Conservation (phyloP, 2,888 invertebrate species). For the Diaphora mendica region DNA sequence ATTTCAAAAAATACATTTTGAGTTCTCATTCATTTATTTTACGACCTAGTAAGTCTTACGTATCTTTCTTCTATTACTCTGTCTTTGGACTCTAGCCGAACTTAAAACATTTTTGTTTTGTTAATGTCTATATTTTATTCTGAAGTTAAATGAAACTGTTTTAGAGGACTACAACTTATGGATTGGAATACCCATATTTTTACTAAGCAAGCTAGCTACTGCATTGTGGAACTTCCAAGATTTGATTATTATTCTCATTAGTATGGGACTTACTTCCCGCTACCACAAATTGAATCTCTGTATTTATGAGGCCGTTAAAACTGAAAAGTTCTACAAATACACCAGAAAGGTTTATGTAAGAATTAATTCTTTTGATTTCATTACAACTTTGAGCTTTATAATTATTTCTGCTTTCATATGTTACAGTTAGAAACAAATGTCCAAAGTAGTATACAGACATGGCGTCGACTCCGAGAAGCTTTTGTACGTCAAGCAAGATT, state of each 20-base stretch:
- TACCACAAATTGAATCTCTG: constrained; percentile 88
- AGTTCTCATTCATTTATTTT: constrained; percentile 77
- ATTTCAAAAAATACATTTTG: constrained; percentile 69
- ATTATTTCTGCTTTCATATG: not conserved
- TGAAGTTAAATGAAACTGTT: not conserved
- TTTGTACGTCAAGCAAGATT: constrained; percentile 88
- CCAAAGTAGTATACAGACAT: constrained; percentile 78
- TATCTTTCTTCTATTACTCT: constrained; percentile 10
- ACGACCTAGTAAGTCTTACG: constrained; percentile 65
- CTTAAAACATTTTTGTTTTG: not conserved
- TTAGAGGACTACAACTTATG: constrained; percentile 69
- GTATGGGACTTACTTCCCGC: constrained; percentile 88
- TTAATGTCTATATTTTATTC: no score
- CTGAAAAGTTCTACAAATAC: constrained; percentile 52
- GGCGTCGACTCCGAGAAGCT: constrained; percentile 89
- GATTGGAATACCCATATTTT: constrained; percentile 76
- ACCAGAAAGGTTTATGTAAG: constrained; percentile 54
- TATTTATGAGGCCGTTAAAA: constrained; percentile 56
- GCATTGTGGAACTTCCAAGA: constrained; percentile 92
- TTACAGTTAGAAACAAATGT: constrained; percentile 59
- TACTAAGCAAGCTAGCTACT: constrained; percentile 87
- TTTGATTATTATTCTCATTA: constrained; percentile 90
- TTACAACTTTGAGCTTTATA: not conserved
- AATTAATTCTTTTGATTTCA: not conserved
- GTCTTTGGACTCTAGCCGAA: not conserved